Base-by-base conservation (phyloP, 2,113 vertebrate genomes). In the Nothobranchius furzeri region DNA sequence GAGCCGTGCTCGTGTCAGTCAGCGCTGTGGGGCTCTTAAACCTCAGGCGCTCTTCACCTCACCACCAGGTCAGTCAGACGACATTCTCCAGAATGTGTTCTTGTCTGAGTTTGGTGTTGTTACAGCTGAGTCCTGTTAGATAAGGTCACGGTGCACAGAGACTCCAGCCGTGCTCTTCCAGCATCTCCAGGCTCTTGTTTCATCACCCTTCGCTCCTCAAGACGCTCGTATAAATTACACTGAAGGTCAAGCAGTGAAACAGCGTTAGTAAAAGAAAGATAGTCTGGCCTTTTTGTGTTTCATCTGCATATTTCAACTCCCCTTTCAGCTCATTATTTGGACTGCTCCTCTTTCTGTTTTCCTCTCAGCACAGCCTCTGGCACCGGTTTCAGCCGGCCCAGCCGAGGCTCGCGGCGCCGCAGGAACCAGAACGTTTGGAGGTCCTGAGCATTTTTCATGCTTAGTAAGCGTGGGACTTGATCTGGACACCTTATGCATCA, bases 381-480 rank as follows among this genome's bases (percentile, higher is more conserved):
- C 86, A 85, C 71, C 80, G 77, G 70, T 78, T 70, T 70, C 76
- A 68, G 71, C 80, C 74, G 68, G 58, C 68, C 70, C 81, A 83
- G 85, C 88, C 82, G 86, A 79, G 72, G 77, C 87, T 73, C 61
- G 63, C 45, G 65, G 24, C 53, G 67, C 74, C 53, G 81, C 75
- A 64, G 70, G 82, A 76, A 55, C 70, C 50, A 5, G 57, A 57
- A 25, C 24, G 25, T 37, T 50, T 49, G 40, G 11, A 73, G 49
- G 69, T 57, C 60, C 42, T 4, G 60, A 74, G 57, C 15, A 17
- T 55, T 59, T 64, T 42, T 70, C 53, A 69, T 62, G 78, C 71
- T 76, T 70, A 57, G 47, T 76, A 67, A 81, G 78, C 73, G 58
- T 14, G 25, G 52, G 60, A 20, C 71, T 64, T 57, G 37, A 64